These are phyloP conservation scores for Euzetes globulus DNA, from an alignment of 2,888 invertebrate species.

Conservation along the genomic window DNA sequence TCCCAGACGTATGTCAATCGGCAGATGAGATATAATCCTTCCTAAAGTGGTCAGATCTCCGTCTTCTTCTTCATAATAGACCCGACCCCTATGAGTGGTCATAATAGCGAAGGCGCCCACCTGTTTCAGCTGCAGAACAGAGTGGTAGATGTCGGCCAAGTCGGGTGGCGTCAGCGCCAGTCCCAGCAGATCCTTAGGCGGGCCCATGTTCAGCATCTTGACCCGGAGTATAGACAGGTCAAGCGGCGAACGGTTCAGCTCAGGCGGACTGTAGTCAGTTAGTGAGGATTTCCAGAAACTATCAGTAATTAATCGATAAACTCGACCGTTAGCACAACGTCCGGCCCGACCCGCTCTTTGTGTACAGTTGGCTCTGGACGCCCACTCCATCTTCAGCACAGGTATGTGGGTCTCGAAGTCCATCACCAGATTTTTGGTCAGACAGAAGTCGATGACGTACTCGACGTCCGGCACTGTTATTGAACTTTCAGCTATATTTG, in stretches of 20 bases:
- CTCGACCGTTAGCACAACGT: conserved; percentile 69
- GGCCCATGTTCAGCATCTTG: conserved; percentile 72
- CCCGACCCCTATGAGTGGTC: conserved; percentile 49
- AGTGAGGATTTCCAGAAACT: conserved; percentile 54
- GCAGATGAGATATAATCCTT: conserved; percentile 68
- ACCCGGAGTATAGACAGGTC: conserved; percentile 69
- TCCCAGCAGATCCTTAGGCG: conserved; percentile 69
- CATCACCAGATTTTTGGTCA: conserved; percentile 70
- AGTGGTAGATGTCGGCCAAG: conserved; percentile 67
- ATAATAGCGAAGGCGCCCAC: conserved; percentile 67
- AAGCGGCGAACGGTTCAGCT: conserved; percentile 63
- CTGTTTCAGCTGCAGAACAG: conserved; percentile 76
- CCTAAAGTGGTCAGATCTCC: conserved; percentile 84
- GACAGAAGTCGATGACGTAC: conserved; percentile 89
- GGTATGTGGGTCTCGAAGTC: conserved; percentile 71
- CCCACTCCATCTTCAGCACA: conserved; percentile 72
- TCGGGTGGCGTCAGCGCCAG: conserved; percentile 80
- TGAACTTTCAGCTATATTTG: conserved; percentile 87
- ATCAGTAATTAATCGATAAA: conserved; percentile 68
- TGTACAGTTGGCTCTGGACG: conserved; percentile 76
- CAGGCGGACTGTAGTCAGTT: conserved; percentile 47
- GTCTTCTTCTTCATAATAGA: conserved; percentile 55
- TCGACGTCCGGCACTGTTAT: conserved; percentile 80
- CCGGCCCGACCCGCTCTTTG: conserved; percentile 88
- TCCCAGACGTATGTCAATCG: conserved; percentile 69